Base-by-base conservation (phyloP, 2,797 vertebrate genomes). In the Enteromius trimaculatus region DNA sequence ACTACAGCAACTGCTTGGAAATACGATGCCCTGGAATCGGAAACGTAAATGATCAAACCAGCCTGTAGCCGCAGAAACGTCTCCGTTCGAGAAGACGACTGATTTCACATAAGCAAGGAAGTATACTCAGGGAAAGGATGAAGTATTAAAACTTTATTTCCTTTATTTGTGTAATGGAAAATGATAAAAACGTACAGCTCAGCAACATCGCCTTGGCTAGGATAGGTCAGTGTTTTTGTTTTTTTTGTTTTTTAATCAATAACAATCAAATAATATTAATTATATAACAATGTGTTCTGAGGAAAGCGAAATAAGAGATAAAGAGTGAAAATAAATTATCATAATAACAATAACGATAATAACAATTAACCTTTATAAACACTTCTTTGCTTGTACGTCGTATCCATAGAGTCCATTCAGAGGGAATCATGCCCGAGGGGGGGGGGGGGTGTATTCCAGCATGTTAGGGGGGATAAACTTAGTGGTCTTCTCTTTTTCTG, bases 291-390 rank as follows among this genome's bases (percentile, higher is more conserved):
- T 93, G 94, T 93, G 94, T 91, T 94, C 94, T 90, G 92, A 94
- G 89, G 89, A 94, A 94, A 95, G 92, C 92, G 39, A 86, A 85
- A 86, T 53, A 87, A 82, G 47, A 80, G 81, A 92, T 88, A 93
- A 87, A 94, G 91, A 94, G 93, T 95, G 94, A 94, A 96, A 96
- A 96, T 96, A 96, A 96, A 95, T 96, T 95, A 96, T 95, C 83
- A 92, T 95, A 95, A 95, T 95, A 95, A 95, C 92, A 95, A 94
- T 94, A 95, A 94, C 92, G 92, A 94, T 92, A 93, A 93, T 94
- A 94, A 93, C 93, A 95, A 94, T 95, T 92, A 93, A 93, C 92
- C 90, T 94, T 94, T 94, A 95, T 95, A 94, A 94, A 95, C 94
- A 93, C 92, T 94, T 93, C 92, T 93, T 94, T 94, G 93, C 91